Evolutionary conservation across 2,888 invertebrate species (phyloP), one percentile per base, ranked within the genome.

Genomic region (Lochmaea crataegi): DNA sequence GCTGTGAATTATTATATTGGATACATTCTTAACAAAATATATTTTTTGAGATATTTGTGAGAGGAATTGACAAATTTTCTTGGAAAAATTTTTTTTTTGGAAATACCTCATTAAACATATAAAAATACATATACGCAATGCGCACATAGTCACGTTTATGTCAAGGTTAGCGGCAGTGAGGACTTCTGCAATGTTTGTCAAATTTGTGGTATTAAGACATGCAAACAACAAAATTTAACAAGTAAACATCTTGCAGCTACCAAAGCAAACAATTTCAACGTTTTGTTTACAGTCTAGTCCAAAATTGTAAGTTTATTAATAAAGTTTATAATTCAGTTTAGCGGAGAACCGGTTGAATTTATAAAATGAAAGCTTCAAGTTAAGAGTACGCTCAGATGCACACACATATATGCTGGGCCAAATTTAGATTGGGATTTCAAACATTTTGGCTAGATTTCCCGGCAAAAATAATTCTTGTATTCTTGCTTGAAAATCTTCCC

Each of bases 231-330:
- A 57, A 57, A 57, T 57, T 57, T 4, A 26, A 57, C 12, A 11
- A 26, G 57, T 57, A 57, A 57, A 57, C 14, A 57, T 57, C 57
- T 57, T 9, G 57, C n/a, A 57, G 57, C 57, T 11, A 57, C 57
- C 26, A 11, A 22, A 4, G 57, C 14, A 53, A 53, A 53, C 18
- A 53, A 10, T 53, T 53, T 53, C 26, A 14, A 57, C n/a, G 57
- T 57, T 57, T 45, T 22, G 57, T 57, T 53, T 18, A 18, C 10
- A 9, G 53, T 53, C 5, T 57, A 57, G 26, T 57, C 10, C 2
- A 57, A 57, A 57, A 57, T 18, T 57, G 26, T 57, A 26, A 22
- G 57, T 57, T 57, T 57, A 57, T 26, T 57, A 57, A 57, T 57
- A 26, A 57, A 57, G 10, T 57, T 22, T 11, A 57, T 57, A 22